A percentile compares a stretch with the other conserved stretches of the same genome.
These are phyloP conservation scores for Eriocheir sinensis DNA, from an alignment of 1,140 invertebrate species.

Conservation along the genomic window DNA sequence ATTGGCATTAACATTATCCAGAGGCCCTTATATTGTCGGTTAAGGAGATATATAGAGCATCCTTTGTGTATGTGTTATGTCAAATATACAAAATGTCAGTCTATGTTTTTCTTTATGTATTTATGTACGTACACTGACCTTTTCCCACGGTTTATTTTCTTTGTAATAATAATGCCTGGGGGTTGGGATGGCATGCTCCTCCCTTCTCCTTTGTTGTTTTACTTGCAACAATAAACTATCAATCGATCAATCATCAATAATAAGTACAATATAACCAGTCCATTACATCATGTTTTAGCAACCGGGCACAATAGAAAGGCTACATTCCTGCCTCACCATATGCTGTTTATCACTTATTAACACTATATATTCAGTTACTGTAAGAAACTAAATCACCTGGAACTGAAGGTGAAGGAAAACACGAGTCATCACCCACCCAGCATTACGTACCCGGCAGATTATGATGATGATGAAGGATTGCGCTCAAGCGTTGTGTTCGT, in stretches of 20 bases:
- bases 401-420: not conserved
- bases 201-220: too few relatives aligned
- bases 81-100: not conserved
- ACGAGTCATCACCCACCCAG: not conserved
- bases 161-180: too few relatives aligned
- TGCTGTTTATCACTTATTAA: not conserved
- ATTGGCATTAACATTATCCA: too few relatives aligned
- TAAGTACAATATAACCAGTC: not conserved
- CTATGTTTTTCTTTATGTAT: not conserved
- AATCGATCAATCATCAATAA: not conserved
- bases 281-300: not conserved
- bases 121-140: not conserved
- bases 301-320: not conserved
- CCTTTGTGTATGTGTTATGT: not conserved
- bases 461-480: too few relatives aligned
- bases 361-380: not conserved
- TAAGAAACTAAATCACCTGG: not conserved
- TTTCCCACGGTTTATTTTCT: not conserved
- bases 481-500: too few relatives aligned
- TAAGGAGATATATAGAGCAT: not conserved
- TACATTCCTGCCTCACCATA: not conserved
- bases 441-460: too few relatives aligned
- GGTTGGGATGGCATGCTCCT: too few relatives aligned
- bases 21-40: not conserved
- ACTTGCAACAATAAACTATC: too few relatives aligned